Percentiles rank a stretch among this genome's conserved stretches.
Conservation (phyloP, 2,113 vertebrate species). For the Uria aalge region DNA sequence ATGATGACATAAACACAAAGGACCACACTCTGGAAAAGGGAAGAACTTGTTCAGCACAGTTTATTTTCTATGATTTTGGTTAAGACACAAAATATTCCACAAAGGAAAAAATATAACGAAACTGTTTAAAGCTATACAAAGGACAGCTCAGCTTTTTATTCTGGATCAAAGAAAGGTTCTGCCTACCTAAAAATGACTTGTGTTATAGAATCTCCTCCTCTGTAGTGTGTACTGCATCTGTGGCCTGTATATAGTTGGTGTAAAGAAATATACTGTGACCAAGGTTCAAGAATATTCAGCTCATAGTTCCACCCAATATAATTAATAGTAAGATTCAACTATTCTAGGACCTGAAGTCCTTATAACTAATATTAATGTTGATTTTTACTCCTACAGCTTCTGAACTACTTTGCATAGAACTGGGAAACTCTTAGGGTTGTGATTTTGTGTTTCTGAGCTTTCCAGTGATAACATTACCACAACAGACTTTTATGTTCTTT, state of each 20-base stretch:
- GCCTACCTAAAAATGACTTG: not conserved
- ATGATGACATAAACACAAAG: not conserved
- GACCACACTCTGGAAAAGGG: not conserved
- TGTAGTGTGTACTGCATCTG: not conserved
- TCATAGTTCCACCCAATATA: not conserved
- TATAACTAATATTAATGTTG: not conserved
- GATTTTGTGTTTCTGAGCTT: not conserved
- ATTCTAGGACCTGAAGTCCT: not conserved
- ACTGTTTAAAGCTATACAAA: not conserved
- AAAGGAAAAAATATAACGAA: not conserved
- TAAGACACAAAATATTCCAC: not conserved
- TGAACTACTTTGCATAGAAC: not conserved
- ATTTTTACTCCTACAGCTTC: not conserved
- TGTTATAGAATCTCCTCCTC: not conserved
- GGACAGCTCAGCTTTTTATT: not conserved
- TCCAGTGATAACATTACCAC: not conserved
- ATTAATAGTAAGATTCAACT: not conserved
- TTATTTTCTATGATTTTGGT: not conserved
- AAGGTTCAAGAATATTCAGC: not conserved
- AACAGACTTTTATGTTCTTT: not conserved
- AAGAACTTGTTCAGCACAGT: not conserved
- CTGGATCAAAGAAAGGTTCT: not conserved
- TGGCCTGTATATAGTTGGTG: not conserved
- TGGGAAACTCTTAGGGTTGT: not conserved
- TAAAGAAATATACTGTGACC: not conserved